Base-by-base conservation (phyloP, 2,113 vertebrate genomes). In the Macaca mulatta region DNA sequence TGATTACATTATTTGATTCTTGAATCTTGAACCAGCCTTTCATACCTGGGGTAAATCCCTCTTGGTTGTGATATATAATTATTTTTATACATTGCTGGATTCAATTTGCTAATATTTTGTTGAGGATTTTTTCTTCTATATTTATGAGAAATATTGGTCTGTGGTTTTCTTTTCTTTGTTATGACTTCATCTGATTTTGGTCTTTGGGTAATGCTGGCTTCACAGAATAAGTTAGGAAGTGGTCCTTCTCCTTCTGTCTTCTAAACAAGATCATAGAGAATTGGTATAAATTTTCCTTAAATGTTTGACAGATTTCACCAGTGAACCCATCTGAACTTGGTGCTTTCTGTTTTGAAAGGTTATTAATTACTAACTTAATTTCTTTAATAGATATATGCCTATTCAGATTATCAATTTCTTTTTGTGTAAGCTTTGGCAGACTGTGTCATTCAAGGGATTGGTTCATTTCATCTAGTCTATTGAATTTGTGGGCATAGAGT, bases 321-420 rank as follows among this genome's bases (percentile, higher is more conserved):
- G 25, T 67, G 55, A 90, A 75, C 17, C 14, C 55, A 72, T 40
- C 57, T 45, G 50, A 74, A 14, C 7, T 57, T 91, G 43, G 23
- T 91, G 38, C 70, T 87, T 95, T 93, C 67, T 91, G 43, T 72
- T 92, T 93, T 57, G 40, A 59, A 90, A 90, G 61, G 17, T 23
- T 77, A 90, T 79, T 96, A 45, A 70, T 89, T 89, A 92, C 32
- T 55, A 38, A n/a, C 50, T 43, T 52, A 89, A 61, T 64, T 89
- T 52, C 52, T 93, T 92, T 79, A 74, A 74, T 77, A 74, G 23
- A 69, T 93, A 95, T 75, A 86, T 48, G 38, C 45, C 85, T 90
- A 52, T 93, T 79, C n/a, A 38, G n/a, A 84, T 79, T 10, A 1
- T 85, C 18, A 45, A 18, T 78, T 81, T 59, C 61, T 90, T 67